A percentile compares a stretch with the other conserved stretches of the same genome.
These are phyloP conservation scores for Chironomus riparius DNA, from an alignment of 2,888 invertebrate genomes.

Conservation along the genomic window DNA sequence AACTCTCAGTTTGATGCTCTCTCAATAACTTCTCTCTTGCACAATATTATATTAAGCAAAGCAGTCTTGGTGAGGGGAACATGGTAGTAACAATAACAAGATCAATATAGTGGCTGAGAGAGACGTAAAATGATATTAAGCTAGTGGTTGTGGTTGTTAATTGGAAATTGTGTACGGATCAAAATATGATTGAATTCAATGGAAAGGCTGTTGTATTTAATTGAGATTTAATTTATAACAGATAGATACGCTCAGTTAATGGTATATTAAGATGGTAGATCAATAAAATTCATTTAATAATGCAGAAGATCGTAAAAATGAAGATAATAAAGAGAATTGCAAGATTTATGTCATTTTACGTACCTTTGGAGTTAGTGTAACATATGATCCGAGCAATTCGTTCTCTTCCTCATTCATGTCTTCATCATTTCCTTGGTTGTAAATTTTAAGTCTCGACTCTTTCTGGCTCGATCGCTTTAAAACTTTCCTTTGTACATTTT, in stretches of 20 bases:
- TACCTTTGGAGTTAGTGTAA: slow-evolving; percentile 37
- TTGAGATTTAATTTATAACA: slow-evolving; percentile 21
- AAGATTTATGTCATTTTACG: slow-evolving; percentile 29
- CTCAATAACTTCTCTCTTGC: neutral
- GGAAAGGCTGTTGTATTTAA: neutral
- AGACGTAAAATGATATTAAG: neutral
- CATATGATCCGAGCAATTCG: slow-evolving; percentile 33
- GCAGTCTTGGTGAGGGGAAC: neutral
- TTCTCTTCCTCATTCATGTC: slow-evolving; percentile 31
- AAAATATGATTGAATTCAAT: neutral
- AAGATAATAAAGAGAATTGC: neutral
- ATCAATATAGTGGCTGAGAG: neutral
- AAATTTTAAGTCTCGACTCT: slow-evolving; percentile 36
- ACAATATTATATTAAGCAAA: neutral
- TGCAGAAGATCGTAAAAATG: neutral
- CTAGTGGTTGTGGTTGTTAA: slow-evolving; percentile 22
- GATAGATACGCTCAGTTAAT: neutral
- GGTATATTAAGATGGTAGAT: too few relatives aligned
- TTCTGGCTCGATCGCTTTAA: slow-evolving; percentile 32
- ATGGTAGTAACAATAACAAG: neutral
- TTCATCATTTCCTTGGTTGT: slow-evolving; percentile 21
- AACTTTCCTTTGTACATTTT: slow-evolving; percentile 39
- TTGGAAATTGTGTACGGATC: neutral
- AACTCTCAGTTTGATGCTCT: neutral
- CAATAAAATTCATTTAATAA: too few relatives aligned